These are phyloP conservation scores for Nannoperca obscura DNA, from an alignment of 2,797 vertebrate species.

Conservation along the genomic window DNA sequence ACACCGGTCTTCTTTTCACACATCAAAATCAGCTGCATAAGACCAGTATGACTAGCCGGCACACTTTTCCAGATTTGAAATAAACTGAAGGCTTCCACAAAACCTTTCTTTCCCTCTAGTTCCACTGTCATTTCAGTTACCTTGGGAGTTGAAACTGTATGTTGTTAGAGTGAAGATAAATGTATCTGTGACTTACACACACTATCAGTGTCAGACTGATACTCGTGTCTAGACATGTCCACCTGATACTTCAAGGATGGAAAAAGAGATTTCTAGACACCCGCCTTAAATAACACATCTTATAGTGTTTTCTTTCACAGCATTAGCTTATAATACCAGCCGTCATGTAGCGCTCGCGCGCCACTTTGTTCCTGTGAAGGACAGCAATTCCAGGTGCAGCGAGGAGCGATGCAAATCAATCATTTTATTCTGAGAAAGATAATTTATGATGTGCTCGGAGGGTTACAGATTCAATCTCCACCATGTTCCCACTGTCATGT, in stretches of 20 bases:
- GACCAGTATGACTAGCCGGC: conserved; percentile 8
- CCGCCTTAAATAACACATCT: conserved; percentile 42
- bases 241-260: conserved; percentile 13
- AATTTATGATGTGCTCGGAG: conserved; percentile 96
- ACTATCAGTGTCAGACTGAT: conserved; percentile 21
- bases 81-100: conserved; percentile 25
- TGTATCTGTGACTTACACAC: conserved; percentile 16
- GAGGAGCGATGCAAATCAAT: conserved; percentile 92
- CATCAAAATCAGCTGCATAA: conserved; percentile 10
- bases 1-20: conserved; percentile 26
- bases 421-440: conserved; percentile 93
- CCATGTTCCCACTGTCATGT: conserved; percentile 89
- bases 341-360: conserved; percentile 35
- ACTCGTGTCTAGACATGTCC: conserved; percentile 11
- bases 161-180: conserved; percentile 33
- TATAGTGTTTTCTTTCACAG: conserved; percentile 52
- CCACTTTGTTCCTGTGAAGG: conserved; percentile 67
- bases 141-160: conserved; percentile 10
- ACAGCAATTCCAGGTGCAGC: conserved; percentile 89
- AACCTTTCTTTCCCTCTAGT: conserved; percentile 7
- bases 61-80: conserved; percentile 28
- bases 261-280: conserved; percentile 24
- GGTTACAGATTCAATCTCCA: conserved; percentile 95
- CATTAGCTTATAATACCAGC: conserved; percentile 29
- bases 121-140: conserved; percentile 33